Conservation (phyloP, 2,888 invertebrate species). For the Autographa gamma region DNA sequence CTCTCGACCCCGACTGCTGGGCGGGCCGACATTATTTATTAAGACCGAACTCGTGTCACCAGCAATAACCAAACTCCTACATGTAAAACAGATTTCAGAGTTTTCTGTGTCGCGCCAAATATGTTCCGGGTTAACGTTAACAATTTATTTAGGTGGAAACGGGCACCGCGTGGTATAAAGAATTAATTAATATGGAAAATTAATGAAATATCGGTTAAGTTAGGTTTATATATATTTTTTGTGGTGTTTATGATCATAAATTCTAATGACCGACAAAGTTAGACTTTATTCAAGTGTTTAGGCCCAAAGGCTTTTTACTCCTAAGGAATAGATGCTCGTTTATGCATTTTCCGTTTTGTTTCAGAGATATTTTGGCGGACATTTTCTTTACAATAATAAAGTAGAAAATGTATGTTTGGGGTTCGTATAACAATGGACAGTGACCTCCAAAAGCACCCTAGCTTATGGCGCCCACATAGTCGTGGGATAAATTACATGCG, state of each 20-base stretch:
- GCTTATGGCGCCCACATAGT: conserved; percentile 7
- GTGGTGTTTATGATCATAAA: neutral
- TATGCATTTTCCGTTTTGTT: conserved; percentile 12
- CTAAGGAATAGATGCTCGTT: conserved; percentile 6
- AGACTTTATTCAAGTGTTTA: too few relatives aligned
- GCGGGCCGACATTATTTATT: conserved; percentile 61
- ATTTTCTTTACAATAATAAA: conserved; percentile 31
- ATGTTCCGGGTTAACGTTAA: conserved; percentile 34
- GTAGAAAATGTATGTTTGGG: conserved; percentile 34
- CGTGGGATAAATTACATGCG: conserved; percentile 16
- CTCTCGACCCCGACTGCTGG: conserved; percentile 52
- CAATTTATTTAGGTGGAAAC: conserved; percentile 41
- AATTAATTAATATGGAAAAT: conserved; percentile 16
- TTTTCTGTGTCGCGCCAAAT: conserved; percentile 38
- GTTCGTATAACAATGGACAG: conserved; percentile 30
- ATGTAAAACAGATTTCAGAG: conserved; percentile 60
- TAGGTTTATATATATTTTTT: too few relatives aligned
- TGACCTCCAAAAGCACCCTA: conserved; percentile 32
- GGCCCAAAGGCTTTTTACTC: too few relatives aligned
- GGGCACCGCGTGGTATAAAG: conserved; percentile 18
- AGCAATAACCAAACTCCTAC: conserved; percentile 59
- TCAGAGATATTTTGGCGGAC: neutral
- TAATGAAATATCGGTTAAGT: too few relatives aligned
- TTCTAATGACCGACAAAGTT: neutral
- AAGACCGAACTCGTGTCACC: conserved; percentile 60